Percentiles rank a stretch among this genome's conserved stretches.
phyloP scores from a whole-genome alignment of 2,113 vertebrate species.

The Paraplagusia blochii region DNA sequence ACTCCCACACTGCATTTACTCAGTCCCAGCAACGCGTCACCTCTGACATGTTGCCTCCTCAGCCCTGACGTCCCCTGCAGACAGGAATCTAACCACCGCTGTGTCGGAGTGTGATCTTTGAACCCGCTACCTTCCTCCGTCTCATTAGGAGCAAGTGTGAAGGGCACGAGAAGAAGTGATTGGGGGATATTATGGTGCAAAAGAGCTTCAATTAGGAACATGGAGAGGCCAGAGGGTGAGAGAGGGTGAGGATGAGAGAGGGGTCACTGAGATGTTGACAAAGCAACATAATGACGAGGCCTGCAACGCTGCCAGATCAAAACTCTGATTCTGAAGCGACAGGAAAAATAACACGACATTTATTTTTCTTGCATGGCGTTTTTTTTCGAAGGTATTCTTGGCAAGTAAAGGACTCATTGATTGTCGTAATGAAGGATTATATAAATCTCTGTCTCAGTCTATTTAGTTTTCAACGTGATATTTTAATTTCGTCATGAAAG shows the following conservation, averaged over 20 bases:
- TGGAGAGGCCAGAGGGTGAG: slow-evolving; percentile 17
- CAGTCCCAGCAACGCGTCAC: not conserved
- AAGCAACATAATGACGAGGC: not conserved
- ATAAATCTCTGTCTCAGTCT: too few relatives aligned
- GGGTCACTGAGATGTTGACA: not conserved
- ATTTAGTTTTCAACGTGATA: too few relatives aligned
- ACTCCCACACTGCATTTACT: not conserved
- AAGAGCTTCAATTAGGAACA: not conserved
- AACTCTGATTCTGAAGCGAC: too few relatives aligned
- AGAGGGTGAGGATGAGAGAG: slow-evolving; percentile 18
- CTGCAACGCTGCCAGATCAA: too few relatives aligned
- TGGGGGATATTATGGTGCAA: not conserved
- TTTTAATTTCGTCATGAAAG: too few relatives aligned
- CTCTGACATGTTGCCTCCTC: slow-evolving; percentile 12
- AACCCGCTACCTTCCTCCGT: slow-evolving; percentile 24
- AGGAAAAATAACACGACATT: too few relatives aligned
- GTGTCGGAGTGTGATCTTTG: slow-evolving; percentile 24
- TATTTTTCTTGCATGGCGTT: too few relatives aligned
- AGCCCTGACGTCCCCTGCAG: slow-evolving; percentile 39
- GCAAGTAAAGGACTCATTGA: too few relatives aligned
- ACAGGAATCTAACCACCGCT: slow-evolving; percentile 45
- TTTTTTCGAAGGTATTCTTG: too few relatives aligned
- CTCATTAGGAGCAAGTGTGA: slow-evolving; percentile 55
- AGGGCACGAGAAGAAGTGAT: slow-evolving; percentile 25
- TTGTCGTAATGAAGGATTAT: too few relatives aligned